phyloP scores from a whole-genome alignment of 2,797 vertebrate genomes.

The Arctocebus calabarensis region DNA sequence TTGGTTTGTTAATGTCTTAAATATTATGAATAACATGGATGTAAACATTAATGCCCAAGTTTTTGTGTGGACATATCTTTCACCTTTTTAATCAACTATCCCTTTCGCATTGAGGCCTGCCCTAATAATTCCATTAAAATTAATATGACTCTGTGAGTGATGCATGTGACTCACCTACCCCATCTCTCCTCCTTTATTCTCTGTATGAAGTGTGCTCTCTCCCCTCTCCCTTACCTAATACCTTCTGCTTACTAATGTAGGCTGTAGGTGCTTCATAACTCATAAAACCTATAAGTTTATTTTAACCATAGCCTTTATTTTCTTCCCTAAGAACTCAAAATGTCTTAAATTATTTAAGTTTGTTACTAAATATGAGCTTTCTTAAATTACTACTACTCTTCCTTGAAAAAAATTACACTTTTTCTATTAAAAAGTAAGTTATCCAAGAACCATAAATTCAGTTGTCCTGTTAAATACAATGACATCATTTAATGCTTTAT shows the following conservation, averaged over 20 bases:
- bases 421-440: constrained; percentile 46
- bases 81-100: neutral
- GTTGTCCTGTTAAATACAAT: constrained; percentile 6
- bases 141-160: neutral
- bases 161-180: no score
- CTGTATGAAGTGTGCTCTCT: no score
- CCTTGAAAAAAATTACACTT: constrained; percentile 6
- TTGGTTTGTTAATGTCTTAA: neutral
- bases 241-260: no score
- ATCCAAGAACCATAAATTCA: constrained; percentile 2
- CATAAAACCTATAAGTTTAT: constrained; percentile 17
- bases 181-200: no score
- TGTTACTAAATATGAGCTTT: constrained; percentile 5
- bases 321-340: neutral
- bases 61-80: neutral
- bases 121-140: neutral
- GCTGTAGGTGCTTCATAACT: neutral
- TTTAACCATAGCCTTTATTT: constrained; percentile 33
- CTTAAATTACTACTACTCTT: constrained; percentile 31
- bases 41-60: neutral
- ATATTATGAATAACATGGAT: neutral
- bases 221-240: no score
- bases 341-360: neutral
- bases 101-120: neutral
- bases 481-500: neutral